phyloP scores from a whole-genome alignment of 2,888 invertebrate genomes.

The Anodontia alba region DNA sequence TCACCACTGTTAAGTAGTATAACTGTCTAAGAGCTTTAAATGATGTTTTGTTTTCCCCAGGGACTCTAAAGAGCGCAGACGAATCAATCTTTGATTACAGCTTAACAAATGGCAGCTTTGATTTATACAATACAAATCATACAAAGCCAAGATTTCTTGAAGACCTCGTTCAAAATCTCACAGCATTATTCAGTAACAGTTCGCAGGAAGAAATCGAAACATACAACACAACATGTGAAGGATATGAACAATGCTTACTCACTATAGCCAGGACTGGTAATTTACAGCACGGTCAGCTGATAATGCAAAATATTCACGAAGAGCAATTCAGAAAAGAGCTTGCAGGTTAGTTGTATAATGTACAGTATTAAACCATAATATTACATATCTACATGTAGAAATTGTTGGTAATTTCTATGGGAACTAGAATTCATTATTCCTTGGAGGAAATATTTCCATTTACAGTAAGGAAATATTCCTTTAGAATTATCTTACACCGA shows the following conservation, averaged over 20 bases:
- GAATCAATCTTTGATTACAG: constrained; percentile 28
- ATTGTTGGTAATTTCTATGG: too few relatives aligned
- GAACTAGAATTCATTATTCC: too few relatives aligned
- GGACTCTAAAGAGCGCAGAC: neutral
- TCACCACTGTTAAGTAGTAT: too few relatives aligned
- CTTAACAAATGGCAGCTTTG: constrained; percentile 14
- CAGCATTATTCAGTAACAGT: constrained; percentile 13
- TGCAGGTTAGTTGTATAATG: too few relatives aligned
- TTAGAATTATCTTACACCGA: too few relatives aligned
- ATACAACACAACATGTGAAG: constrained; percentile 28
- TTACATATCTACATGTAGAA: too few relatives aligned
- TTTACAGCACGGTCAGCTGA: neutral
- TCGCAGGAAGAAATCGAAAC: neutral
- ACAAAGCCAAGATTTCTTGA: constrained; percentile 39
- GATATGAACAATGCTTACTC: constrained; percentile 22
- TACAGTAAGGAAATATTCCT: too few relatives aligned
- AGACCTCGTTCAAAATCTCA: constrained; percentile 20
- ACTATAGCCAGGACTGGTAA: constrained; percentile 30
- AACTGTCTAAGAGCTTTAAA: too few relatives aligned
- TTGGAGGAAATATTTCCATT: too few relatives aligned
- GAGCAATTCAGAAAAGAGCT: neutral
- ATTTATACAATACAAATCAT: constrained; percentile 23
- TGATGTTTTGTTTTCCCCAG: too few relatives aligned
- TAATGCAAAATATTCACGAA: neutral
- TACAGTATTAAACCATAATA: too few relatives aligned